Conservation (phyloP, 2,797 vertebrate species). For the Chelmon rostratus region DNA sequence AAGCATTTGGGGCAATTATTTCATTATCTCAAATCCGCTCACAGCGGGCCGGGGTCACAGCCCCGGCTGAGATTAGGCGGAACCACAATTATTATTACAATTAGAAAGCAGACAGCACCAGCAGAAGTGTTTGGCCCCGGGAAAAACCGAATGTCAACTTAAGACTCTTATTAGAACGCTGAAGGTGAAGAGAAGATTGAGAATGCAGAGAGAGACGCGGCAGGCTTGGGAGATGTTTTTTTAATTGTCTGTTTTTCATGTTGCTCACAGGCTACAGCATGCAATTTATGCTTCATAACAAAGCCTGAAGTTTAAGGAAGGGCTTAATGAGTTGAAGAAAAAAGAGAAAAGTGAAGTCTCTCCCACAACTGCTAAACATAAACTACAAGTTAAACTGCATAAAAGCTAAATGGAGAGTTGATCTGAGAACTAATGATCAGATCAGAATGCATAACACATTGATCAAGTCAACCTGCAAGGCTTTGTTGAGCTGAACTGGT, state of each 20-base stretch:
- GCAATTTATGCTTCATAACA: slow-evolving; percentile 34
- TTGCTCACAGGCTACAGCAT: slow-evolving; percentile 17
- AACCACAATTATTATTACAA: slow-evolving; percentile 83
- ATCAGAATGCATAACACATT: background rate
- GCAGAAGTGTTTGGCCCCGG: slow-evolving; percentile 61
- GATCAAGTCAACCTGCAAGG: background rate
- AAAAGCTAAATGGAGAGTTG: background rate
- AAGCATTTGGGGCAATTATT: slow-evolving; percentile 79
- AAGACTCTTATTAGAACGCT: slow-evolving; percentile 65
- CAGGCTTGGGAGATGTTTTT: slow-evolving; percentile 25
- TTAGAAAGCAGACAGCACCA: slow-evolving; percentile 74
- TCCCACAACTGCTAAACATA: background rate
- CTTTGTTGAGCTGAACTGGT: background rate
- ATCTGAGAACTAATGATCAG: slow-evolving; percentile 2
- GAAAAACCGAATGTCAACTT: slow-evolving; percentile 73
- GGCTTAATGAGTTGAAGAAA: slow-evolving; percentile 43
- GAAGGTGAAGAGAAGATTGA: slow-evolving; percentile 62
- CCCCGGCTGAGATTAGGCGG: slow-evolving; percentile 69
- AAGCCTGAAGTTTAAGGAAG: slow-evolving; percentile 22
- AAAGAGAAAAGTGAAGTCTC: slow-evolving; percentile 15
- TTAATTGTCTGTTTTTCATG: slow-evolving; percentile 49
- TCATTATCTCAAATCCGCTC: slow-evolving; percentile 77
- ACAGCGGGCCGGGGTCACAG: slow-evolving; percentile 58
- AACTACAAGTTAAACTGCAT: slow-evolving; percentile 15
- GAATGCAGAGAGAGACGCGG: slow-evolving; percentile 14